phyloP scores from a whole-genome alignment of 2,888 invertebrate genomes.

The Emesis furor region DNA sequence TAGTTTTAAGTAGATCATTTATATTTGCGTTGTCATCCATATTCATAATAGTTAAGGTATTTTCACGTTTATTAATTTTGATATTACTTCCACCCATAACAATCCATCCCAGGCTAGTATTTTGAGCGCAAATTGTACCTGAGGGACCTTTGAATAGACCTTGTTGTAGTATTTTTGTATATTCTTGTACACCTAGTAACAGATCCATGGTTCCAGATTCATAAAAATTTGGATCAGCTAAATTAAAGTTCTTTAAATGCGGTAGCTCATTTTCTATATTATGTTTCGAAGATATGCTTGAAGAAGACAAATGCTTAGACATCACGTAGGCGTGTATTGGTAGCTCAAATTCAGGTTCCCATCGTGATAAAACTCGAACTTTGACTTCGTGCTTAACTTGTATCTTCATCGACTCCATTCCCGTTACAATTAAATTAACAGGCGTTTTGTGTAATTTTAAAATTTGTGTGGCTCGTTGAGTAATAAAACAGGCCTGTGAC shows the following conservation, averaged over 20 bases:
- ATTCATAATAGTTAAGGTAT: background rate
- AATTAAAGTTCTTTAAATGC: background rate
- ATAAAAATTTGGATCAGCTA: slow-evolving; percentile 54
- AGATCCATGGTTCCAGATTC: slow-evolving; percentile 64
- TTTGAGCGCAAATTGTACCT: slow-evolving; percentile 54
- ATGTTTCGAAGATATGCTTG: slow-evolving; percentile 18
- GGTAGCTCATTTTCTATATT: background rate
- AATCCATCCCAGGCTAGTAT: slow-evolving; percentile 69
- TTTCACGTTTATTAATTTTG: background rate
- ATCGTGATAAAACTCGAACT: slow-evolving; percentile 19
- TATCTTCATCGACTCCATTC: slow-evolving; percentile 23
- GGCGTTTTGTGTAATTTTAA: slow-evolving; percentile 49
- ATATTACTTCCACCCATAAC: slow-evolving; percentile 53
- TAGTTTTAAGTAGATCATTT: background rate
- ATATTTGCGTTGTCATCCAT: background rate
- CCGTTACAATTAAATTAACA: slow-evolving; percentile 40
- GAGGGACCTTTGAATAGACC: slow-evolving; percentile 57
- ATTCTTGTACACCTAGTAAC: slow-evolving; percentile 72
- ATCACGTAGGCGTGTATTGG: slow-evolving; percentile 36
- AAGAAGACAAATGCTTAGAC: slow-evolving; percentile 15
- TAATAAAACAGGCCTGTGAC: slow-evolving; percentile 71
- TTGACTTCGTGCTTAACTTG: slow-evolving; percentile 24
- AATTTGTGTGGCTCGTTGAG: slow-evolving; percentile 56
- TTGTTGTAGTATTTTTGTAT: slow-evolving; percentile 59
- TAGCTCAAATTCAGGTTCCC: slow-evolving; percentile 22